Evolutionary conservation across 2,797 vertebrate species (phyloP).

Genomic region (Neosilurus mollespiculum): DNA sequence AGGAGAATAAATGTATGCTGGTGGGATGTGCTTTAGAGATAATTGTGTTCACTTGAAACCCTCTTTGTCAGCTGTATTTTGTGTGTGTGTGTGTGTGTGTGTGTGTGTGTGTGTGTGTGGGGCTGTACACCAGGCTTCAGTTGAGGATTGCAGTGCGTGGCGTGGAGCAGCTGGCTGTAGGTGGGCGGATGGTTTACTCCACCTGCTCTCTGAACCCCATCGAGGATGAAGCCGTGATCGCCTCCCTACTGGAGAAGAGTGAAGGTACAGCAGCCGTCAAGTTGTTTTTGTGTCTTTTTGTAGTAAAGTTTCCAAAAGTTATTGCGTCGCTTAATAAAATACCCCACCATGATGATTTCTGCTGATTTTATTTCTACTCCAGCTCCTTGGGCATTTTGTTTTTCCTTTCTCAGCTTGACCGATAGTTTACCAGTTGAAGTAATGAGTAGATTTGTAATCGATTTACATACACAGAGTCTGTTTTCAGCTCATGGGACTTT

Average conservation of each 20-base stretch:
- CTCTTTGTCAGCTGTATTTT: neutral
- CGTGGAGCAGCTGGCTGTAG: constrained; percentile 91
- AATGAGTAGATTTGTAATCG: neutral
- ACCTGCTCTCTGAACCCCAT: constrained; percentile 95
- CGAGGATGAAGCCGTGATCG: constrained; percentile 93
- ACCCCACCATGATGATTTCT: neutral
- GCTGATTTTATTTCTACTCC: neutral
- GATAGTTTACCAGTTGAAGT: neutral
- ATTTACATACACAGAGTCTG: neutral
- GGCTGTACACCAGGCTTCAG: constrained; percentile 82
- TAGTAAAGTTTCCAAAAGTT: too few species aligned
- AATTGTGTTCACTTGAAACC: neutral
- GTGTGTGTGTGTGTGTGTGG: neutral
- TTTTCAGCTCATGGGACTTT: neutral
- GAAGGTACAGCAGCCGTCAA: constrained; percentile 75
- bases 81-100: constrained; percentile 38
- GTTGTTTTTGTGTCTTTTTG: neutral
- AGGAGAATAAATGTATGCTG: neutral
- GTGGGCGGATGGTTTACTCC: constrained; percentile 96
- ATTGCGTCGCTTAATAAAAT: neutral
- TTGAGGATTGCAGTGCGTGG: constrained; percentile 92
- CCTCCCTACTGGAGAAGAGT: constrained; percentile 90
- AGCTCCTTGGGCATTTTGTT: neutral
- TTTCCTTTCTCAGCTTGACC: neutral
- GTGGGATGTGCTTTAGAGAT: neutral